Percentiles rank a stretch among this genome's conserved stretches.
Conservation (phyloP, 1,140 invertebrate species). For the Apis laboriosa region DNA sequence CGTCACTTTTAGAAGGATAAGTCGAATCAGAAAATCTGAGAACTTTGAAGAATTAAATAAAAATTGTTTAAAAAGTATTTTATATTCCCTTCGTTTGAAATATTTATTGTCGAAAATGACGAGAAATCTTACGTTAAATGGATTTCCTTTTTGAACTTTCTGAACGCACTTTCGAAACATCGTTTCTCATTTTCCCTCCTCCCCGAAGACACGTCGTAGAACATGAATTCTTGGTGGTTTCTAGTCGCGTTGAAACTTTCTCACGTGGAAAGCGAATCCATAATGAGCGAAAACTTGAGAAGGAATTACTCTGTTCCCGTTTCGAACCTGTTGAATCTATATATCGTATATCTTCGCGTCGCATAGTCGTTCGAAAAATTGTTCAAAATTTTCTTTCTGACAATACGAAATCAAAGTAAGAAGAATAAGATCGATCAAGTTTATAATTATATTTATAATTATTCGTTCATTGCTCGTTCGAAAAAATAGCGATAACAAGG, state of each 20-base stretch:
- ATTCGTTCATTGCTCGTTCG: no score
- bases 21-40: no score
- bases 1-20: no score
- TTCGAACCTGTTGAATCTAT: conserved; percentile 25
- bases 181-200: neutral
- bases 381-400: no score
- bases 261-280: neutral
- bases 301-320: conserved; percentile 16
- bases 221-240: conserved; percentile 13
- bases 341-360: neutral
- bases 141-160: neutral
- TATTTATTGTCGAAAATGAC: neutral
- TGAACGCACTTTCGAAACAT: neutral
- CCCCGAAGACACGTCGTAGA: neutral
- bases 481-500: no score
- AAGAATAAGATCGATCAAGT: no score
- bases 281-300: conserved; percentile 10
- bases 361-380: no score
- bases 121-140: neutral
- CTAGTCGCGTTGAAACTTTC: neutral
- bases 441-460: no score
- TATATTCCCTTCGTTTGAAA: neutral
- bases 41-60: neutral
- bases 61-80: neutral
- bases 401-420: no score